Conservation (phyloP, 2,888 invertebrate genomes). For the Mechanitis messenoides region DNA sequence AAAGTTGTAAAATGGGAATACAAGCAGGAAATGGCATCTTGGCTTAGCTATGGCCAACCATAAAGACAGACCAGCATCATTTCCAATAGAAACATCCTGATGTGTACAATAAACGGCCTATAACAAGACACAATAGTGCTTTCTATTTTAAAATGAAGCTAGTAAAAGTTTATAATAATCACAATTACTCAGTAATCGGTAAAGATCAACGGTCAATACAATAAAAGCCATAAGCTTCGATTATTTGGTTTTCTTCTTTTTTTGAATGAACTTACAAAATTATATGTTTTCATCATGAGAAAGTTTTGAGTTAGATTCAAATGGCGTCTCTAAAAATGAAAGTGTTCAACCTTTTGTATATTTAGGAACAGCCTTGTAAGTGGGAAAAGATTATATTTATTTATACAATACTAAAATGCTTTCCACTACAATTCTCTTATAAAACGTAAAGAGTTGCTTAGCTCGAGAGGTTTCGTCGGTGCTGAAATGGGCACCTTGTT, state of each 20-base stretch:
- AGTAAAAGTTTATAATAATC: constrained; percentile 54
- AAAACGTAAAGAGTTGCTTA: constrained; percentile 33
- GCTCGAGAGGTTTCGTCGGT: constrained; percentile 49
- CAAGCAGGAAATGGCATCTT: constrained; percentile 34
- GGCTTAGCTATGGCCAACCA: constrained; percentile 35
- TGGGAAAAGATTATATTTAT: constrained; percentile 12
- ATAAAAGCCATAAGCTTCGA: constrained; percentile 46
- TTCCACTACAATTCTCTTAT: constrained; percentile 14
- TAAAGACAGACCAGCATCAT: constrained; percentile 36
- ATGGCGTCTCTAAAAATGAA: constrained; percentile 55
- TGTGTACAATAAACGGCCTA: constrained; percentile 42
- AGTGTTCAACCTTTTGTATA: constrained; percentile 39
- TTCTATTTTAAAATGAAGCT: constrained; percentile 49
- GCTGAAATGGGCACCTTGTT: constrained; percentile 47
- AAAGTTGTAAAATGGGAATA: constrained; percentile 31
- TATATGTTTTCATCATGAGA: constrained; percentile 59
- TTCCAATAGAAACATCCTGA: constrained; percentile 36
- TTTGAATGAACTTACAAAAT: constrained; percentile 59
- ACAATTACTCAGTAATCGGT: constrained; percentile 56
- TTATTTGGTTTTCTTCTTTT: constrained; percentile 56
- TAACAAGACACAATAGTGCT: constrained; percentile 51
- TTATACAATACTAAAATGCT: constrained; percentile 15
- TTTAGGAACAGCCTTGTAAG: constrained; percentile 22
- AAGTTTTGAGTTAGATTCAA: constrained; percentile 58
- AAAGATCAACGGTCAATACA: constrained; percentile 48